Evolutionary conservation across 2,888 invertebrate genomes (phyloP).

Genomic region (Clunio marinus): DNA sequence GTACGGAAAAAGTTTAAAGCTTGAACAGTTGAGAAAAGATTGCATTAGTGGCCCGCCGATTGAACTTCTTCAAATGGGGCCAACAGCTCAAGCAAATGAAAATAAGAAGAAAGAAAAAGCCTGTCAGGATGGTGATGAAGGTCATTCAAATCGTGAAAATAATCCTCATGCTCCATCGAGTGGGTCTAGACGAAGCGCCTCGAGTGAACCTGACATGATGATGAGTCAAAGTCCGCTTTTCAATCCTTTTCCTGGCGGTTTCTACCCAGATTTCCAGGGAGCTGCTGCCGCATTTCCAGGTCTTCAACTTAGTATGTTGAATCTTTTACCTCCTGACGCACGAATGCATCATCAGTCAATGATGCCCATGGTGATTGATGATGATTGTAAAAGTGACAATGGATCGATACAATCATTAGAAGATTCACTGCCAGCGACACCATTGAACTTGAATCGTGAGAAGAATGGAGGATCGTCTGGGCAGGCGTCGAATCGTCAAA

Average conservation of each 20-base stretch:
- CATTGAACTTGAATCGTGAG: slow-evolving; percentile 58
- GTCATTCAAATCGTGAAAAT: not conserved
- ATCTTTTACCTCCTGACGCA: slow-evolving; percentile 70
- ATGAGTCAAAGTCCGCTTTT: slow-evolving; percentile 63
- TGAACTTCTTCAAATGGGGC: slow-evolving; percentile 63
- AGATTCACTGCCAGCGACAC: slow-evolving; percentile 55
- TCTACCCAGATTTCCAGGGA: slow-evolving; percentile 76
- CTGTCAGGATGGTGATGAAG: slow-evolving; percentile 43
- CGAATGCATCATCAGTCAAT: slow-evolving; percentile 54
- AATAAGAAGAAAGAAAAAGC: slow-evolving; percentile 46
- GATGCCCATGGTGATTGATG: slow-evolving; percentile 58
- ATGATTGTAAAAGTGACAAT: slow-evolving; percentile 62
- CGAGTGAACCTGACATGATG: slow-evolving; percentile 63
- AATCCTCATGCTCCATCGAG: slow-evolving; percentile 38
- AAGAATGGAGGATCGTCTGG: not conserved
- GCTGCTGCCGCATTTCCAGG: slow-evolving; percentile 60
- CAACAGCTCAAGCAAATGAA: slow-evolving; percentile 42
- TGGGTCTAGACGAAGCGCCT: slow-evolving; percentile 56
- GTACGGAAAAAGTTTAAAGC: slow-evolving; percentile 85
- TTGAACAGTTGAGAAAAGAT: slow-evolving; percentile 82
- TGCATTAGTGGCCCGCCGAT: slow-evolving; percentile 75
- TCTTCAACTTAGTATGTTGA: slow-evolving; percentile 79
- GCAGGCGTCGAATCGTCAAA: not conserved
- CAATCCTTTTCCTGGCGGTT: slow-evolving; percentile 73
- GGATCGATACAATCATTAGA: slow-evolving; percentile 59